Evolutionary conservation across 2,797 vertebrate species (phyloP).

Genomic region (Girardinus metallicus): DNA sequence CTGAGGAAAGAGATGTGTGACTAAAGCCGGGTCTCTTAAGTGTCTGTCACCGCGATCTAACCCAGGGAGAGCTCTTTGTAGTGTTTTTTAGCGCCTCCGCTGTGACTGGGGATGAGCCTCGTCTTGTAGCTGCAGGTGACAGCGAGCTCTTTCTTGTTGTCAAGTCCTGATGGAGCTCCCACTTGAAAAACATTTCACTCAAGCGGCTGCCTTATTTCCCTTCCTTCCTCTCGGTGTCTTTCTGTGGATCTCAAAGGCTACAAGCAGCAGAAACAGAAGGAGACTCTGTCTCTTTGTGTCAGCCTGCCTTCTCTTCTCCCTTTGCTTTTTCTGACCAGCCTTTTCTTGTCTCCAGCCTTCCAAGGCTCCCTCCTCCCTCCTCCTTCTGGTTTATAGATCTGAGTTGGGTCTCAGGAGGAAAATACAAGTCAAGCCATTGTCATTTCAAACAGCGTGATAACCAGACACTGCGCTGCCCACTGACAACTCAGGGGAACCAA

Average conservation of each 20-base stretch:
- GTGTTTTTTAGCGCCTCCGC: constrained; percentile 41
- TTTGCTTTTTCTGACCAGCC: constrained; percentile 59
- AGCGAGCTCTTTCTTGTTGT: constrained; percentile 75
- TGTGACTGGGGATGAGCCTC: constrained; percentile 69
- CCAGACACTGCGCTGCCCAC: constrained; percentile 79
- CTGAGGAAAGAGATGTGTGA: constrained; percentile 73
- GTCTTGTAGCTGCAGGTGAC: constrained; percentile 79
- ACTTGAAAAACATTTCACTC: constrained; percentile 75
- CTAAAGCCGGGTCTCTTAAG: constrained; percentile 76
- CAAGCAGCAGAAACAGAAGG: constrained; percentile 55
- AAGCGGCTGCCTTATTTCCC: constrained; percentile 47
- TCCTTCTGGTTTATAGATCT: constrained; percentile 75
- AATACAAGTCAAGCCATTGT: constrained; percentile 85
- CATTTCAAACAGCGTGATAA: constrained; percentile 84
- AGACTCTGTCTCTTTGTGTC: constrained; percentile 61
- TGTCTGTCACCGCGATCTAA: constrained; percentile 80
- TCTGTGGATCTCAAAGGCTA: constrained; percentile 71
- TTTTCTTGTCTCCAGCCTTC: constrained; percentile 54
- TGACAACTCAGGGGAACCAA: constrained; percentile 79
- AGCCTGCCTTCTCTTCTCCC: constrained; percentile 34
- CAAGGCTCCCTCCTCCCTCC: constrained; percentile 29
- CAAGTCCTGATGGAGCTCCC: constrained; percentile 75
- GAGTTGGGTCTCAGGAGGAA: constrained; percentile 77
- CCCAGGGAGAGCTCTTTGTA: constrained; percentile 76
- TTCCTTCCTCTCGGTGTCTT: constrained; percentile 64